phyloP scores from a whole-genome alignment of 2,113 vertebrate genomes.

The Tupaia tana region DNA sequence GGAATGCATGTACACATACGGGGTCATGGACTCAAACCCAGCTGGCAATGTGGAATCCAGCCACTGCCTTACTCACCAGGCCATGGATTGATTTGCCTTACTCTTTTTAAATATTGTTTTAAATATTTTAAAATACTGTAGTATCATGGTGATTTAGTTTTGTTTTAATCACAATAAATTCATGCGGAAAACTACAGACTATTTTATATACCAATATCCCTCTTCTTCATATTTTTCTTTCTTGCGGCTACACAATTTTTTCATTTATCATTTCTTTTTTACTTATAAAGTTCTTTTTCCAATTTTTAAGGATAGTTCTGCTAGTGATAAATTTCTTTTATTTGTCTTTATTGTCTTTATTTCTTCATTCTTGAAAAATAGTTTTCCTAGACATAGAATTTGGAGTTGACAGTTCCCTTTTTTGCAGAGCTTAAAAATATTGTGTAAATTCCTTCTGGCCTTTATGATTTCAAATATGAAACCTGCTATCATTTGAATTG shows the following conservation, averaged over 20 bases:
- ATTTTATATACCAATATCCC: not conserved
- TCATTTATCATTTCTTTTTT: not conserved
- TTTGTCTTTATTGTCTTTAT: constrained; percentile 7
- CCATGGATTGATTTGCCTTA: too few relatives aligned
- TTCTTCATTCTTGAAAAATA: not conserved
- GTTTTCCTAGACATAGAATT: not conserved
- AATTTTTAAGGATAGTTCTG: not conserved
- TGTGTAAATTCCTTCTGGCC: not conserved
- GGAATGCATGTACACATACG: too few relatives aligned
- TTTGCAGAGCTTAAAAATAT: not conserved
- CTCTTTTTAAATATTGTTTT: too few relatives aligned
- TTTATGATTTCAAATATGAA: not conserved
- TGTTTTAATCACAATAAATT: not conserved
- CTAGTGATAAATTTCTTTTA: not conserved
- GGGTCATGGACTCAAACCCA: too few relatives aligned
- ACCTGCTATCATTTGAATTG: not conserved
- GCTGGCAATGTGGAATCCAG: too few relatives aligned
- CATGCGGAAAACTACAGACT: not conserved
- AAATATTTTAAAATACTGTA: not conserved
- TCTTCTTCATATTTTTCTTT: not conserved
- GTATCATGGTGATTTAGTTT: not conserved
- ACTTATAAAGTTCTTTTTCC: not conserved
- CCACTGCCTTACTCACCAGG: too few relatives aligned
- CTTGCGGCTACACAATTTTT: not conserved
- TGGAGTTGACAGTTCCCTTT: not conserved